These are phyloP conservation scores for Platygyra sinensis DNA, from an alignment of 64 coral and sea anemone genomes.

Conservation along the genomic window DNA sequence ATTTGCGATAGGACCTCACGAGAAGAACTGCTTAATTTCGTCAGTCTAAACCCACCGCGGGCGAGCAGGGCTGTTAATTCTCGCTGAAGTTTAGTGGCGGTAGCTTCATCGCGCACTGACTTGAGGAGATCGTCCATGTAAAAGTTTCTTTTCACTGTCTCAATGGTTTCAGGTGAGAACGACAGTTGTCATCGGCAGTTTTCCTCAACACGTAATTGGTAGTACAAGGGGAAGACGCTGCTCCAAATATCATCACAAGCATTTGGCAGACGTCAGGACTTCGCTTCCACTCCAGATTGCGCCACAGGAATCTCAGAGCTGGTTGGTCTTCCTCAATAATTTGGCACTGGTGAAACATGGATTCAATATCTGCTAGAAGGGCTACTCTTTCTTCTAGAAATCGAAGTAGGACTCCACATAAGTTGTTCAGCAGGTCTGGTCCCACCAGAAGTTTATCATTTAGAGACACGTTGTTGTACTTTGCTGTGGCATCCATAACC, in stretches of 20 bases:
- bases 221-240: conserved; percentile 61
- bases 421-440: background rate
- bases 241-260: conserved; percentile 60
- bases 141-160: conserved; percentile 47
- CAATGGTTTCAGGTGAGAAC: conserved; percentile 56
- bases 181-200: conserved; percentile 55
- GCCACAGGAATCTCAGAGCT: conserved; percentile 57
- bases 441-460: conserved; percentile 26
- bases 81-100: background rate
- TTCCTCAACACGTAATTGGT: conserved; percentile 59
- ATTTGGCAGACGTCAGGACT: conserved; percentile 56
- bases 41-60: background rate
- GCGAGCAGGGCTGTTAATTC: background rate
- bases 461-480: background rate
- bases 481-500: conserved; percentile 57
- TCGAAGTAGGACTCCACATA: conserved; percentile 7
- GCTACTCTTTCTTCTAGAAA: conserved; percentile 25
- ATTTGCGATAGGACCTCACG: background rate
- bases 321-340: conserved; percentile 53
- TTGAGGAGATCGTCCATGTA: conserved; percentile 50
- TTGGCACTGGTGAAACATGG: conserved; percentile 28
- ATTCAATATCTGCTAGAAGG: conserved; percentile 4
- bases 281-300: background rate
- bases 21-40: background rate
- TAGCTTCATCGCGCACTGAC: conserved; percentile 10